Evolutionary conservation across 2,113 vertebrate species (phyloP).

Genomic region (crab-eating macaque (Macaca fascicularis)): DNA sequence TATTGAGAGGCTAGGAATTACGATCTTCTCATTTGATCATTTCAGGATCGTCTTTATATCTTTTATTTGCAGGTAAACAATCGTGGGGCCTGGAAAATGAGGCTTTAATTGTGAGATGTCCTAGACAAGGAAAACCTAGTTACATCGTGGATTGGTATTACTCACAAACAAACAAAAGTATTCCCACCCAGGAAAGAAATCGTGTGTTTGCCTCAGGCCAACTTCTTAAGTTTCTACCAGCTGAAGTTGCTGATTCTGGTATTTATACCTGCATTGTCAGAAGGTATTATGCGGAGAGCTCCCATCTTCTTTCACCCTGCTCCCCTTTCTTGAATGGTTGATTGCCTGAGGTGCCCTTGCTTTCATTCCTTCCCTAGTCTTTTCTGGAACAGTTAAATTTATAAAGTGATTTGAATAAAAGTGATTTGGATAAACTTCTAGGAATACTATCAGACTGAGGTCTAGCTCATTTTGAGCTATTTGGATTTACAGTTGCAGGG

Average conservation of each 20-base stretch:
- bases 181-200: conserved; percentile 66
- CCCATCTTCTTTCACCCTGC: rapidly evolving
- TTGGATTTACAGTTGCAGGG: background rate
- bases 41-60: background rate
- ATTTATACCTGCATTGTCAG: conserved; percentile 78
- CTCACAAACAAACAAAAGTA: conserved; percentile 19
- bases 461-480: background rate
- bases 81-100: conserved; percentile 78
- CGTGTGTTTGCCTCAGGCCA: conserved; percentile 65
- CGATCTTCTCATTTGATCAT: background rate
- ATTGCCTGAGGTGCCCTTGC: background rate
- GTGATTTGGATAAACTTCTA: background rate
- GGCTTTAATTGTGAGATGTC: conserved; percentile 82
- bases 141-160: conserved; percentile 72
- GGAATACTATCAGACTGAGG: background rate
- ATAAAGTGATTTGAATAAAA: background rate
- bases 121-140: rapidly evolving
- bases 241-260: conserved; percentile 76
- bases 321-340: background rate
- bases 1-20: background rate
- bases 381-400: background rate
- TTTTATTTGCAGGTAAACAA: conserved; percentile 70
- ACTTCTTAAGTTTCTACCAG: conserved; percentile 83
- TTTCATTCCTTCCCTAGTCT: background rate
- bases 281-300: conserved; percentile 69